phyloP scores from a whole-genome alignment of 2,113 vertebrate genomes.

The Sylvicapra grimmia region DNA sequence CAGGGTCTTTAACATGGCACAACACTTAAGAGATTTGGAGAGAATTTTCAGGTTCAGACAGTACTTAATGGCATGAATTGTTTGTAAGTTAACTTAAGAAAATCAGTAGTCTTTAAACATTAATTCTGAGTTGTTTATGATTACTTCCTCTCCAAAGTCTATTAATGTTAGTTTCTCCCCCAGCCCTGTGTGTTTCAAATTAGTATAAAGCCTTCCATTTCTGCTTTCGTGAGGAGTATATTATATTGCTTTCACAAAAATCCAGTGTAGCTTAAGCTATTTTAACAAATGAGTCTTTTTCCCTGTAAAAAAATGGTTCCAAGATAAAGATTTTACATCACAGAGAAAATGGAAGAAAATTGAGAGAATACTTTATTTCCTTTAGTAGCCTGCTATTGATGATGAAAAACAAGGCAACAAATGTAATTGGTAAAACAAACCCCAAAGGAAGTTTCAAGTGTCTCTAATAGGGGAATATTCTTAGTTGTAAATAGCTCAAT shows the following conservation, averaged over 20 bases:
- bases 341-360: conserved; percentile 57
- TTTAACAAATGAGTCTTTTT: conserved; percentile 48
- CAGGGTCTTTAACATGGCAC: background rate
- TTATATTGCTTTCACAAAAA: conserved; percentile 37
- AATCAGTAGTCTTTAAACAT: conserved; percentile 11
- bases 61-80: background rate
- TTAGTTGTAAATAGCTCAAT: conserved; percentile 63
- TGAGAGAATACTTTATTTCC: conserved; percentile 60
- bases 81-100: conserved; percentile 2
- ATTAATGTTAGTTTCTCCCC: background rate
- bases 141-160: conserved; percentile 9
- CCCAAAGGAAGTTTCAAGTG: conserved; percentile 62
- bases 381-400: conserved; percentile 60
- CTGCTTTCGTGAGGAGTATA: background rate
- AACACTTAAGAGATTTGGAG: background rate
- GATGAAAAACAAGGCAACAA: conserved; percentile 65
- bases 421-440: conserved; percentile 63
- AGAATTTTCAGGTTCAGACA: background rate
- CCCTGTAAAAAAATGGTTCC: background rate
- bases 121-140: background rate
- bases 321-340: conserved; percentile 62
- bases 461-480: conserved; percentile 58
- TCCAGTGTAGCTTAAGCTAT: conserved; percentile 6
- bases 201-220: background rate
- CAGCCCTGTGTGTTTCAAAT: background rate